Percentiles rank a stretch among this genome's conserved stretches.
phyloP scores from a whole-genome alignment of 2,888 invertebrate species.

The Pelosia muscerda region DNA sequence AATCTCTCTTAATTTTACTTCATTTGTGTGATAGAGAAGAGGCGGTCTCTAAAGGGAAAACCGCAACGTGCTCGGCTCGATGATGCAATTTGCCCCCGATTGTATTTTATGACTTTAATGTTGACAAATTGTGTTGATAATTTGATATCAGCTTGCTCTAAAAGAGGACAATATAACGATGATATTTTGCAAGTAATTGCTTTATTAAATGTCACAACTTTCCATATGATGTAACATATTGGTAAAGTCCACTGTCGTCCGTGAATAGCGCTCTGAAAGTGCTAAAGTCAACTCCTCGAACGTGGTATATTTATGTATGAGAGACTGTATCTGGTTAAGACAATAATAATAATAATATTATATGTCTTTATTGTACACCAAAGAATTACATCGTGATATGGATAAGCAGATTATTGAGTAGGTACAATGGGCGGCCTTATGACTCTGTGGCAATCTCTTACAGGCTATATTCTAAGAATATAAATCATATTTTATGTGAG shows the following conservation, averaged over 20 bases:
- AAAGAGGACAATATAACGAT: neutral
- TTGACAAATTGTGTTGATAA: neutral
- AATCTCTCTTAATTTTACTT: conserved; percentile 50
- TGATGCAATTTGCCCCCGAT: conserved; percentile 23
- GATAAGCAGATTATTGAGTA: too few relatives aligned
- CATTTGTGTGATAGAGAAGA: conserved; percentile 50
- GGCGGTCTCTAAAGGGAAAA: conserved; percentile 26
- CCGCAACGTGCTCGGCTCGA: conserved; percentile 19
- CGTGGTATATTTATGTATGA: neutral
- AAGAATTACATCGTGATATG: too few relatives aligned
- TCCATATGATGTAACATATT: too few relatives aligned
- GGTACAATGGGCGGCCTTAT: too few relatives aligned
- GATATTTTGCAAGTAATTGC: neutral
- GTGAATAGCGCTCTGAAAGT: neutral
- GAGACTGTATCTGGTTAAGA: too few relatives aligned
- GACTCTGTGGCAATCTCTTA: too few relatives aligned
- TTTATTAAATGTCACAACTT: neutral
- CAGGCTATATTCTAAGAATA: too few relatives aligned
- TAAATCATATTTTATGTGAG: too few relatives aligned
- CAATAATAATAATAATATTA: too few relatives aligned
- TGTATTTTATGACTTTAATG: conserved; percentile 18
- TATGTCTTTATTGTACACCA: too few relatives aligned
- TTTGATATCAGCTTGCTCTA: neutral
- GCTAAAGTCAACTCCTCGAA: neutral
- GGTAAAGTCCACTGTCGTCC: too few relatives aligned